phyloP scores from a whole-genome alignment of 2,113 vertebrate species.

The Prochilodus magdalenae region DNA sequence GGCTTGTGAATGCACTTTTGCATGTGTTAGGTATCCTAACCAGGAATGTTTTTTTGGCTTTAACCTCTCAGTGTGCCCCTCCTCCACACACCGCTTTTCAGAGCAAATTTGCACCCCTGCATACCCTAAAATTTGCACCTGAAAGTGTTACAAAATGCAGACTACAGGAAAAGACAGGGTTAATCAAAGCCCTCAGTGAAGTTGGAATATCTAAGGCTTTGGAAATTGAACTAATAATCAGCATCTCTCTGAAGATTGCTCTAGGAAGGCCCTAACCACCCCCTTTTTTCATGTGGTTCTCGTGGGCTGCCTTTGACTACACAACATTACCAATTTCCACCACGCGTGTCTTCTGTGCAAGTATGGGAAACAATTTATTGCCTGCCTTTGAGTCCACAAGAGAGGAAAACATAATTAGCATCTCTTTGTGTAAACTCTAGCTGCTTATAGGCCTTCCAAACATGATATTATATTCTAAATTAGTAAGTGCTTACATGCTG shows the following conservation, averaged over 20 bases:
- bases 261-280: slow-evolving; percentile 4
- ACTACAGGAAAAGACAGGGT: no score
- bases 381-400: slow-evolving; percentile 15
- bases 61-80: no score
- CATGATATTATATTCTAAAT: slow-evolving; percentile 78
- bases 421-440: slow-evolving; percentile 70
- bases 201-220: no score
- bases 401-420: slow-evolving; percentile 61
- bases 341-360: slow-evolving; percentile 30
- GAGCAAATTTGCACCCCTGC: no score
- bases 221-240: background rate
- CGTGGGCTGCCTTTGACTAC: slow-evolving; percentile 24
- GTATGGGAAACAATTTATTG: slow-evolving; percentile 45
- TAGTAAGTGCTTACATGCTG: slow-evolving; percentile 80
- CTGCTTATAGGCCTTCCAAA: slow-evolving; percentile 72
- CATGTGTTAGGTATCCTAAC: no score
- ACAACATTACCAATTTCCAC: slow-evolving; percentile 26
- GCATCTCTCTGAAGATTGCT: slow-evolving; percentile 17
- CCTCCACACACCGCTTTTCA: no score
- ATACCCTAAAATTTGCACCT: no score
- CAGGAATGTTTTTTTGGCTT: no score
- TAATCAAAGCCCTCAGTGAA: no score
- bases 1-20: no score
- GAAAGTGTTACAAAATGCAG: no score
- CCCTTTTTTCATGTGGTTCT: slow-evolving; percentile 47